phyloP scores from a whole-genome alignment of 2,888 invertebrate species.

The Enchytraeus crypticus region DNA sequence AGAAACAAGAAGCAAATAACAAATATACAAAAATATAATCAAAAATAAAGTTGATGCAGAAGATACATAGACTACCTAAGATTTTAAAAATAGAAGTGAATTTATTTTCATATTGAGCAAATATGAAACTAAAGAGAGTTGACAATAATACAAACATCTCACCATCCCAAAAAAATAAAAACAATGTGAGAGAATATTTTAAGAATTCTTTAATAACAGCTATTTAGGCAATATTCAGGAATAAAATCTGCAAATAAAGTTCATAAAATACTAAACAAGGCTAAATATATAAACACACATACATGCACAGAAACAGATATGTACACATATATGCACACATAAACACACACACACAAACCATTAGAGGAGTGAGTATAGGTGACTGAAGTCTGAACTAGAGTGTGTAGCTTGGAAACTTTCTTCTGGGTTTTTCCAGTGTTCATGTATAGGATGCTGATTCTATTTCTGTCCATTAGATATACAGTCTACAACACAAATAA shows the following conservation, averaged over 20 bases:
- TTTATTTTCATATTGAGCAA: no score
- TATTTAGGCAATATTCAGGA: no score
- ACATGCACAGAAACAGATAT: background rate
- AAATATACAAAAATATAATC: no score
- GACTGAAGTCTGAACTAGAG: background rate
- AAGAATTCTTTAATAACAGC: no score
- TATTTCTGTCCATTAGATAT: slow-evolving; percentile 33
- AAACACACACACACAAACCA: background rate
- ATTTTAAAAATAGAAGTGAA: no score
- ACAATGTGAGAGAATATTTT: no score
- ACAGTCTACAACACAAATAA: slow-evolving; percentile 28
- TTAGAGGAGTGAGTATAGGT: background rate
- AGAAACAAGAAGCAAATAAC: no score
- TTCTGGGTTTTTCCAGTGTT: slow-evolving; percentile 44
- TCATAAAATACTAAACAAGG: background rate
- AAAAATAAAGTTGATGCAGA: no score
- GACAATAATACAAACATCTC: no score
- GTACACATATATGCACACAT: background rate
- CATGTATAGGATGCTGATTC: slow-evolving; percentile 41
- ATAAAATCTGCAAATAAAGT: background rate
- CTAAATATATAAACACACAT: background rate
- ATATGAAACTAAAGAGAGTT: no score
- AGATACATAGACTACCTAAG: no score
- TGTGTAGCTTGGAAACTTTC: slow-evolving; percentile 36
- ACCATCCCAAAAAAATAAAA: no score